phyloP scores from a whole-genome alignment of 2,888 invertebrate genomes.

The Julus scanicus region DNA sequence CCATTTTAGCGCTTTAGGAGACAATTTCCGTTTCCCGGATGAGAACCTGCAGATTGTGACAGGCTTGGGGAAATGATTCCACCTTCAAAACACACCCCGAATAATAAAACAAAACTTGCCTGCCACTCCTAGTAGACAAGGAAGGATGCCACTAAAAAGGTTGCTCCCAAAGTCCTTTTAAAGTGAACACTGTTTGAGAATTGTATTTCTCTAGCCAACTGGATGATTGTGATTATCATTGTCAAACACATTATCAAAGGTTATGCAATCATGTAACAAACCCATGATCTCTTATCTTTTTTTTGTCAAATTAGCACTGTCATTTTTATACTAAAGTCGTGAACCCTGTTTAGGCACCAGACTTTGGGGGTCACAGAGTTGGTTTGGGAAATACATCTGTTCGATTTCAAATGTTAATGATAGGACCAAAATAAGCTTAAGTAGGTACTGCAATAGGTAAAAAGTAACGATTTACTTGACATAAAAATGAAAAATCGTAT shows the following conservation, averaged over 20 bases:
- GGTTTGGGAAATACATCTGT: too few relatives aligned
- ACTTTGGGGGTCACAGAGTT: too few relatives aligned
- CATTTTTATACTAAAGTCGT: not conserved
- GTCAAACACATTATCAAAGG: not conserved
- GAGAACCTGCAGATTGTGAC: not conserved
- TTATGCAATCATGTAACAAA: not conserved
- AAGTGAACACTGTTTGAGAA: not conserved
- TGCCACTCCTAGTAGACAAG: not conserved
- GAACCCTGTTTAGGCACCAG: too few relatives aligned
- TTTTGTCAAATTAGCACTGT: not conserved
- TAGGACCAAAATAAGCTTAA: too few relatives aligned
- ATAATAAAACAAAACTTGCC: not conserved
- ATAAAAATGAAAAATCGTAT: too few relatives aligned
- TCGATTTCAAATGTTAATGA: too few relatives aligned
- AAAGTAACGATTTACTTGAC: too few relatives aligned
- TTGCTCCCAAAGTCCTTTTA: not conserved
- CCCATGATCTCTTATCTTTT: not conserved
- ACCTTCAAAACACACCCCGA: not conserved
- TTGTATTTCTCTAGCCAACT: not conserved
- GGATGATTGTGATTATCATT: not conserved
- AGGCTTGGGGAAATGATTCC: not conserved
- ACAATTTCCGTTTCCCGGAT: slow-evolving; percentile 4
- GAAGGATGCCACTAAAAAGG: not conserved
- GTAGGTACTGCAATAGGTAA: too few relatives aligned
- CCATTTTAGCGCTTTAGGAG: not conserved